A percentile compares a stretch with the other conserved stretches of the same genome.
Conservation (phyloP, 2,797 vertebrate species). For the Danio kyathit region DNA sequence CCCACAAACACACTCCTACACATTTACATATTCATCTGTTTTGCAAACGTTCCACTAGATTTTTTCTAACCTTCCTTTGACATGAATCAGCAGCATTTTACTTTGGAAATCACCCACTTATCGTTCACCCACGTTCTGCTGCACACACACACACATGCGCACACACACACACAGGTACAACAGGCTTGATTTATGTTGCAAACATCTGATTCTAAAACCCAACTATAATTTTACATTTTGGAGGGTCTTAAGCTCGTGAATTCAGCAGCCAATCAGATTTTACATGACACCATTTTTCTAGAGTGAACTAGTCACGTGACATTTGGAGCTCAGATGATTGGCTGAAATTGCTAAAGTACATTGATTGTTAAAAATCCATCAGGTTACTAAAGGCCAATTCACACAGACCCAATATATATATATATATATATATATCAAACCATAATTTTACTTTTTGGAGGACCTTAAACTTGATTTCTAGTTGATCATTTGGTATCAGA, state of each 20-base stretch:
- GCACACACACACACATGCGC: slow-evolving; percentile 54
- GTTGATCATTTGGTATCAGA: no score
- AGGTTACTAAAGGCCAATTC: no score
- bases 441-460: no score
- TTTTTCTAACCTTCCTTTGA: slow-evolving; percentile 28
- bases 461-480: no score
- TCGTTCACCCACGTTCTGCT: background rate
- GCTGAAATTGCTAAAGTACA: background rate
- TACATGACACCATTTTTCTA: background rate
- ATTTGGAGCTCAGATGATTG: background rate
- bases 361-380: background rate
- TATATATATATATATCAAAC: no score
- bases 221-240: background rate
- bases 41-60: slow-evolving; percentile 40
- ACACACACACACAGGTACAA: slow-evolving; percentile 29
- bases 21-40: slow-evolving; percentile 50
- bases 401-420: no score
- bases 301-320: background rate
- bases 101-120: slow-evolving; percentile 37
- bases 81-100: slow-evolving; percentile 64
- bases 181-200: slow-evolving; percentile 14
- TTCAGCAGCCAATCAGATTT: background rate
- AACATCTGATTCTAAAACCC: background rate
- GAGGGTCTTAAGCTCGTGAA: background rate
- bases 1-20: slow-evolving; percentile 49